A percentile compares a stretch with the other conserved stretches of the same genome.
These are phyloP conservation scores for Fregetta grallaria DNA, from an alignment of 2,113 vertebrate species.

Conservation along the genomic window DNA sequence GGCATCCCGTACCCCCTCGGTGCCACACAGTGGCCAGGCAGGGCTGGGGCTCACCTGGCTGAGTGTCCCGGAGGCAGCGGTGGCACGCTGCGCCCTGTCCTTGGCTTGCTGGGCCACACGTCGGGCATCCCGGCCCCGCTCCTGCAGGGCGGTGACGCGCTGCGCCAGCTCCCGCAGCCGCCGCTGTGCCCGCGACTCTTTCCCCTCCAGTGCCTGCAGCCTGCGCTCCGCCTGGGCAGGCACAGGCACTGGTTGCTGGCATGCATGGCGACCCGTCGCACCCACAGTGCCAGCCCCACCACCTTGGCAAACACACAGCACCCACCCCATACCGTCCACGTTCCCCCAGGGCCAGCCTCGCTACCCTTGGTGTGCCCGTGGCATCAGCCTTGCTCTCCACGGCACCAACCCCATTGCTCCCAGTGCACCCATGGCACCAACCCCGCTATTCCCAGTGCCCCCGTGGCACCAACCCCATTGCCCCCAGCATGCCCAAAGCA, in stretches of 20 bases:
- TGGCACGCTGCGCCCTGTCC: slow-evolving; percentile 65
- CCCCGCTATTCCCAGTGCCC: accelerated
- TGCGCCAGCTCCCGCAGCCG: slow-evolving; percentile 72
- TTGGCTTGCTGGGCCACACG: slow-evolving; percentile 70
- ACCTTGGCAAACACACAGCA: not conserved
- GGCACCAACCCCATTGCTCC: not conserved
- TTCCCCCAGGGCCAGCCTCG: not conserved
- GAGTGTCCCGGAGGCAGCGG: slow-evolving; percentile 49
- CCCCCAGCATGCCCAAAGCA: not conserved
- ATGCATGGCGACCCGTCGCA: not conserved
- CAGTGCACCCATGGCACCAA: not conserved
- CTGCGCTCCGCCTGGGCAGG: slow-evolving; percentile 33
- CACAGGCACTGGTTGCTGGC: not conserved
- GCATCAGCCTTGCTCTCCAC: not conserved
- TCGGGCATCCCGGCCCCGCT: slow-evolving; percentile 62
- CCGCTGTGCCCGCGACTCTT: slow-evolving; percentile 71
- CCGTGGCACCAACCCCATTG: accelerated
- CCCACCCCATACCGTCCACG: accelerated
- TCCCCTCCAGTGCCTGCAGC: slow-evolving; percentile 67
- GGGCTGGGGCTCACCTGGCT: slow-evolving; percentile 53
- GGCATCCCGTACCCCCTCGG: accelerated
- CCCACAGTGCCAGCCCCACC: accelerated
- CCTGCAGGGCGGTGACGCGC: slow-evolving; percentile 64
- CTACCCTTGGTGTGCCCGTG: not conserved
- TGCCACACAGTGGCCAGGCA: accelerated